Evolutionary conservation across 2,888 invertebrate species (phyloP), one percentile per base, ranked within the genome.

Genomic region (Coremacera marginata): DNA sequence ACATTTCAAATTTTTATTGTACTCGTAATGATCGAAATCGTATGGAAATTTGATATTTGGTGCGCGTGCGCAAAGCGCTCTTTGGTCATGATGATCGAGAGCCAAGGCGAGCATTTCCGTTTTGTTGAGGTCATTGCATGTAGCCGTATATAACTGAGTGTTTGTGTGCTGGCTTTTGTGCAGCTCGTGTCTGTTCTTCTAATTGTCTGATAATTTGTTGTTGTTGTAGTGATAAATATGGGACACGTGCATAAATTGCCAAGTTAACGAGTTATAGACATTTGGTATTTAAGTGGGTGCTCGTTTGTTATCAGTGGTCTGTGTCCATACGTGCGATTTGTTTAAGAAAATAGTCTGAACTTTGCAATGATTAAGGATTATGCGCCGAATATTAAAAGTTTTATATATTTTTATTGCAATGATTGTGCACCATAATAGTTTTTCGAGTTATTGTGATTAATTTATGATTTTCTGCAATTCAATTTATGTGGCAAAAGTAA

Each of bases 201-300:
- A 74, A 74, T 74, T 74, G 74, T 67, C 51, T 19, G 65, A 62
- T 67, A 52, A 74, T 65, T 74, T 75, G n/a, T n/a, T n/a, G 72
- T 68, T 75, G 75, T 73, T 76, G 77, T 73, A 71, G 81, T 81
- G 79, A 82, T 82, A 83, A 82, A 84, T 84, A 83, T 84, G 83
- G 83, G 80, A 85, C 83, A 82, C 78, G 80, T 79, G 79, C 79
- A 83, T 84, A 84, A 84, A 83, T 84, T 83, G 77, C 60, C 76
- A 82, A 81, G 82, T 83, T 82, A 85, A 85, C 83, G 81, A 81
- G 79, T 72, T 75, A 72, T 72, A 80, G 75, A 67, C 77, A 57
- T 55, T 74, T 65, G 67, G 55, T 52, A 74, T 67, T 65, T 60
- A 60, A 55, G 74, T 67, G 74, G 65, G 74, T 55, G 73, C 19